These are phyloP conservation scores for Aporophyla nigra DNA, from an alignment of 2,888 invertebrate genomes.

Conservation along the genomic window DNA sequence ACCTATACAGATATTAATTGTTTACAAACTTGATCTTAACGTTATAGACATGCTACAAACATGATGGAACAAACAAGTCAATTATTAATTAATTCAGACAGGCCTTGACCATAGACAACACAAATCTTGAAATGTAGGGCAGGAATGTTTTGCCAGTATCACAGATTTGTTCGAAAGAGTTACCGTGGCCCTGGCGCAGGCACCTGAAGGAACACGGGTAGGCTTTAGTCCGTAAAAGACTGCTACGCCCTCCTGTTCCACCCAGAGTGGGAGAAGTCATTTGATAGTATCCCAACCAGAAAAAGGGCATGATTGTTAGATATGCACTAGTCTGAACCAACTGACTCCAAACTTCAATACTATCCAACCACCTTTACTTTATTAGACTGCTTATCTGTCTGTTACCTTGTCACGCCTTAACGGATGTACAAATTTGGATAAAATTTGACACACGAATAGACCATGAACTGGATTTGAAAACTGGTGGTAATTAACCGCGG, in stretches of 20 bases:
- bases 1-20: background rate
- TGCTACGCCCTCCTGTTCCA: too few relatives aligned
- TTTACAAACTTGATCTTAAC: background rate
- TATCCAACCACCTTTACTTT: background rate
- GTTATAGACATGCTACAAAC: background rate
- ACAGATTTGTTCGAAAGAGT: too few relatives aligned
- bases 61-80: background rate
- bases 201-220: too few relatives aligned
- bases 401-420: background rate
- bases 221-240: too few relatives aligned
- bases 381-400: background rate
- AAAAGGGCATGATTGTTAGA: too few relatives aligned
- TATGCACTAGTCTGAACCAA: background rate
- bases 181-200: too few relatives aligned
- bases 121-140: background rate
- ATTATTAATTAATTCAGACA: background rate
- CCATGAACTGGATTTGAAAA: background rate
- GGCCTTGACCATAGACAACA: background rate
- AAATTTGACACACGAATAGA: background rate
- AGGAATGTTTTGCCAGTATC: background rate
- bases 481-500: background rate
- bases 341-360: background rate
- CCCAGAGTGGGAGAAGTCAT: too few relatives aligned
- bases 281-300: too few relatives aligned
- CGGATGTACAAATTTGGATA: background rate